These are phyloP conservation scores for Drosophila takahashii DNA, from an alignment of 1,140 invertebrate genomes.

Conservation along the genomic window DNA sequence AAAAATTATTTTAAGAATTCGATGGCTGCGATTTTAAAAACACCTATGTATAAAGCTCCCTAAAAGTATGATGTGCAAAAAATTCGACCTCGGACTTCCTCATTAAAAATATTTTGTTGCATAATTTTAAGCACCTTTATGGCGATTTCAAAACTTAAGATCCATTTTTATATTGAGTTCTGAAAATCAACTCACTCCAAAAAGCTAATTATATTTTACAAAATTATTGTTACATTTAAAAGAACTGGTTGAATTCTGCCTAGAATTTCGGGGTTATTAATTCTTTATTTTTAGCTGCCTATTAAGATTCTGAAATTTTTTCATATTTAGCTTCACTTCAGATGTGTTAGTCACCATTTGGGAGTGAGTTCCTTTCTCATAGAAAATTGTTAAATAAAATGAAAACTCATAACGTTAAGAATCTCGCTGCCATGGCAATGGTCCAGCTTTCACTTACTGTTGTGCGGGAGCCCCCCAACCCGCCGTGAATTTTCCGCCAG, in stretches of 20 bases:
- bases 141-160: no score
- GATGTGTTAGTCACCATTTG: background rate
- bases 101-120: no score
- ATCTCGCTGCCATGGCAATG: constrained; percentile 24
- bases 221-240: background rate
- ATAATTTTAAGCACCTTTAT: no score
- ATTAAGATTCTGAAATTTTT: background rate
- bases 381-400: constrained; percentile 8
- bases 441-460: constrained; percentile 20
- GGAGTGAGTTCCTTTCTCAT: background rate
- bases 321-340: background rate
- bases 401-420: constrained; percentile 5
- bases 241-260: background rate
- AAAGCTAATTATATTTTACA: no score
- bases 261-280: background rate
- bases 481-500: background rate
- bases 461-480: background rate
- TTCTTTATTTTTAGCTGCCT: background rate
- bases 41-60: no score
- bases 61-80: no score
- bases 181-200: no score
- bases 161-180: no score
- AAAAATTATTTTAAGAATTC: background rate
- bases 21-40: no score
- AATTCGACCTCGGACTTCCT: no score